A percentile compares a stretch with the other conserved stretches of the same genome.
phyloP scores from a whole-genome alignment of 2,113 vertebrate genomes.

The Formicarius rufipectus region DNA sequence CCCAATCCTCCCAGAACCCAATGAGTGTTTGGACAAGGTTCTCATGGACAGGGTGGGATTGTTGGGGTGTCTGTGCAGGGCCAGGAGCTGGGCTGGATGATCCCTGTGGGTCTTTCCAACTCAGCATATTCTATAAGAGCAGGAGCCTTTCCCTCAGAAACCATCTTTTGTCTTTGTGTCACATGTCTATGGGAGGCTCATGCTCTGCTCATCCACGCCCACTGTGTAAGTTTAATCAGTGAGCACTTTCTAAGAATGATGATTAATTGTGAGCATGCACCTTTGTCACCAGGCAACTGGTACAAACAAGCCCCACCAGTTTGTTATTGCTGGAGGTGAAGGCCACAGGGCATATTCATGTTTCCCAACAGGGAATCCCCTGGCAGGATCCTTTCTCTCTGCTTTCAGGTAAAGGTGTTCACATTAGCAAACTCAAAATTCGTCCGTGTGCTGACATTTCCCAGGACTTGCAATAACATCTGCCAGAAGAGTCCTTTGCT shows the following conservation, averaged over 20 bases:
- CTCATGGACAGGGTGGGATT: not conserved
- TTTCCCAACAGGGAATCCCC: not conserved
- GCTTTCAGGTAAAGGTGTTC: not conserved
- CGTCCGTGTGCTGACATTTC: not conserved
- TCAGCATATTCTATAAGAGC: not conserved
- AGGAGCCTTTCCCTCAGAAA: not conserved
- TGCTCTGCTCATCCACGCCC: not conserved
- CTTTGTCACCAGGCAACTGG: not conserved
- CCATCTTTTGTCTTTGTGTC: not conserved
- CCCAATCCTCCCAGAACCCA: not conserved
- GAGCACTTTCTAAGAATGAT: not conserved
- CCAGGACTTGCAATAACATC: not conserved
- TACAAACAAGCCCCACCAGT: not conserved
- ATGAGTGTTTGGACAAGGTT: fast-evolving
- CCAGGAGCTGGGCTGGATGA: not conserved
- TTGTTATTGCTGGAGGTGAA: not conserved
- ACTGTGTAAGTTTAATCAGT: not conserved
- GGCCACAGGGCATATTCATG: not conserved
- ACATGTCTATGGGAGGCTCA: not conserved
- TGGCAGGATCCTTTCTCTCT: not conserved
- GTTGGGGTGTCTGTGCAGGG: not conserved
- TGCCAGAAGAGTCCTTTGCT: not conserved
- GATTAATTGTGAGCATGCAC: not conserved
- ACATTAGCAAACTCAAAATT: not conserved
- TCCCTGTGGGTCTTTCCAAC: not conserved